phyloP scores from a whole-genome alignment of 1,140 invertebrate genomes.

The Caenorhabditis remanei region DNA sequence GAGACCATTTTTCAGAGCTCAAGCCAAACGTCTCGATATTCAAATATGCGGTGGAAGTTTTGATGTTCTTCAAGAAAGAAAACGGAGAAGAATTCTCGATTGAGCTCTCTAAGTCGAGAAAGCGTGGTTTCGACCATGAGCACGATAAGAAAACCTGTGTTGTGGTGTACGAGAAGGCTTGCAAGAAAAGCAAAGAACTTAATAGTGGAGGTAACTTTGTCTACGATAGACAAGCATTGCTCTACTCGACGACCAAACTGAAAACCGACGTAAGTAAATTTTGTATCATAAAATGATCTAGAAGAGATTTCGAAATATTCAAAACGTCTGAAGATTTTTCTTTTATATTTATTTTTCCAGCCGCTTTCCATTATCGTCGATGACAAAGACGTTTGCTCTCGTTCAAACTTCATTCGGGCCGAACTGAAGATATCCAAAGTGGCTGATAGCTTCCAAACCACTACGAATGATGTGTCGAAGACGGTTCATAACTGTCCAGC shows the following conservation, averaged over 20 bases:
- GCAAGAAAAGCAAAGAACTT: background rate
- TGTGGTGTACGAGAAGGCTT: background rate
- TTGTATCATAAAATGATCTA: background rate
- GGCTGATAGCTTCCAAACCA: background rate
- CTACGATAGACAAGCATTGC: background rate
- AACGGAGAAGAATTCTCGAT: background rate
- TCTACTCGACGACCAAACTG: background rate
- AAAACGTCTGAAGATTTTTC: background rate
- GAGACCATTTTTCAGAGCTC: background rate
- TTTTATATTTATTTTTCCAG: background rate
- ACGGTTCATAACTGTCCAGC: background rate
- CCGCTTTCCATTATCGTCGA: background rate
- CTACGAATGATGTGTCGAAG: background rate
- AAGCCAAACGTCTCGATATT: background rate
- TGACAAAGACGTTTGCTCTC: background rate
- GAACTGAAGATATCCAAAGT: background rate
- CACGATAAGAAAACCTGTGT: background rate
- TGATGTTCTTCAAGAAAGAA: background rate
- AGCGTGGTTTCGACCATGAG: background rate
- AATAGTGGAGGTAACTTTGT: background rate
- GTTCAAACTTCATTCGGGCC: background rate
- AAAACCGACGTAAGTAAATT: background rate
- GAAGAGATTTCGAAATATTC: too few relatives aligned
- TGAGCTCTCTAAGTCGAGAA: background rate
- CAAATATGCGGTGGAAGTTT: background rate